phyloP scores from a whole-genome alignment of 2,797 vertebrate species.

The Potorous gilbertii region DNA sequence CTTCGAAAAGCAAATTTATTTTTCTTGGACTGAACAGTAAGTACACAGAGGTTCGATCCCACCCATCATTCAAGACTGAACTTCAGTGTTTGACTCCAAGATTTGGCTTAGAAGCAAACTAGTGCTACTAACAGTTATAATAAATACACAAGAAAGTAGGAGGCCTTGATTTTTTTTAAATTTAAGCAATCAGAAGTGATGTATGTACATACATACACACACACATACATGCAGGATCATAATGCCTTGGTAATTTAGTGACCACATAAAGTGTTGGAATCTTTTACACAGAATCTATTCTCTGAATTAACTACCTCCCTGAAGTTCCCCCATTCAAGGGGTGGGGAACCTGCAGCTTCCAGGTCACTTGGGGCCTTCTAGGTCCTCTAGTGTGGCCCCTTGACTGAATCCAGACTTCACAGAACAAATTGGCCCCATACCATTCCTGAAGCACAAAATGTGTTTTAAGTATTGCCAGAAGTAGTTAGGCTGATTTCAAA shows the following conservation, averaged over 20 bases:
- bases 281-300: neutral
- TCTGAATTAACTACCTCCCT: neutral
- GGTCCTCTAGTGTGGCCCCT: too few relatives aligned
- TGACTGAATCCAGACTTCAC: too few relatives aligned
- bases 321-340: neutral
- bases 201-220: too few relatives aligned
- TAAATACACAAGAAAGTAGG: neutral
- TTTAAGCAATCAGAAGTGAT: neutral
- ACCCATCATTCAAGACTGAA: neutral
- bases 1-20: conserved; percentile 30
- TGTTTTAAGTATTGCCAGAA: neutral
- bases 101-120: neutral
- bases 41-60: neutral
- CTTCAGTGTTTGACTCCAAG: neutral
- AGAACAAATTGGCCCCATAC: neutral
- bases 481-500: neutral
- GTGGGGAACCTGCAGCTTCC: too few relatives aligned
- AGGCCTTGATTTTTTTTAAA: neutral
- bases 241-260: neutral
- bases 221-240: neutral
- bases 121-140: neutral
- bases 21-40: neutral
- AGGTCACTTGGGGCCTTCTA: too few relatives aligned
- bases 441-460: neutral
- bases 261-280: neutral